Evolutionary conservation across 2,888 invertebrate species (phyloP), one percentile per base, ranked within the genome.

Genomic region (Spisula subtruncata): DNA sequence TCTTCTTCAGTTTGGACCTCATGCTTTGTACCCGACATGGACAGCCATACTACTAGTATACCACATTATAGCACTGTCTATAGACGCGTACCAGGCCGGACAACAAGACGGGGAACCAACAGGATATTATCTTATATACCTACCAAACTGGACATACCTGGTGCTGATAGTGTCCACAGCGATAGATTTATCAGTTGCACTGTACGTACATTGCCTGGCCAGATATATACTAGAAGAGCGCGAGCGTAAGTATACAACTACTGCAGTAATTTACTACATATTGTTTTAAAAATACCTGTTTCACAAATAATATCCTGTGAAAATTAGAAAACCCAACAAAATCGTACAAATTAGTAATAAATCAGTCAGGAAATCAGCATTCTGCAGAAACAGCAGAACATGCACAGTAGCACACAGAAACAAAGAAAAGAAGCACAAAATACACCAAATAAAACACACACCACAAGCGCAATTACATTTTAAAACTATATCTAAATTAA

Each of bases 1-100:
- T 75, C 16, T 48, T 16, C 54, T 84, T 29, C 71, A 91, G 91
- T 89, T 82, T 56, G 91, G 91, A 25, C 91, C 87, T 14, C 48
- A 79, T 16, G 75, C 56, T 6, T 66, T 91, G 46, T 91, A 91
- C 56, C 91, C 91, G 25, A 81, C 75, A 46, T 91, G 91, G 91
- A 82, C 80, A 1, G 80, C 66, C 32, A 56, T 91, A 12, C 85
- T 81, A n/a, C 81, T 86, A 10, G 8, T 89, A 16, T 91, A 89
- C 56, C 91, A 91, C 48, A 60, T 89, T 1, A 75, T 79, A 2
- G 86, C 79, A 4, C 60, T 91, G 35, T 32, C 81, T 1, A 48
- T 88, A 25, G 91, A 91, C 66, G 87, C 71, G 20, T 32, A 35
- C 54, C 81, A 87, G 66, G 56, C 87, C 20, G 54, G 54, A 32